phyloP scores from a whole-genome alignment of 2,797 vertebrate species.

The Hapalemur alaotrensis region DNA sequence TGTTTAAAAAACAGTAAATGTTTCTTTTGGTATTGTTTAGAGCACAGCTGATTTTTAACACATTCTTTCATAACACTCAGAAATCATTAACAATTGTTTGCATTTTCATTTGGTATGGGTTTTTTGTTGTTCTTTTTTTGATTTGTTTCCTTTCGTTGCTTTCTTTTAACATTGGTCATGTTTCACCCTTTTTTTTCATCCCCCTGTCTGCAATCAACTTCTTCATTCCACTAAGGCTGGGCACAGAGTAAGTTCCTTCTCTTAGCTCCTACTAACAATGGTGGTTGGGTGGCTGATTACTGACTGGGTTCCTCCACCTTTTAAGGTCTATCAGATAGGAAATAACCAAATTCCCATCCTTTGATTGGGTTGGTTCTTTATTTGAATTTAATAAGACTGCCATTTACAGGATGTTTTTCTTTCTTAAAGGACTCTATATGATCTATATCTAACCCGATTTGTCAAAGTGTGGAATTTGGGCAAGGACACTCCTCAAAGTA shows the following conservation, averaged over 20 bases:
- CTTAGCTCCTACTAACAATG: slow-evolving; percentile 84
- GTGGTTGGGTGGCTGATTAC: slow-evolving; percentile 80
- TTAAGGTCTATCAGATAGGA: slow-evolving; percentile 15
- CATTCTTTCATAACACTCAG: slow-evolving; percentile 84
- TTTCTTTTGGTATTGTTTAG: slow-evolving; percentile 62
- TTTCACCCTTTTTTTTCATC: slow-evolving; percentile 87
- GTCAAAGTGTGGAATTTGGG: slow-evolving; percentile 46
- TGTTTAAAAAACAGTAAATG: slow-evolving; percentile 34
- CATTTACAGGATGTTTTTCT: slow-evolving; percentile 44
- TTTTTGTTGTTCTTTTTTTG: slow-evolving; percentile 83
- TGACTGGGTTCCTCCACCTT: slow-evolving; percentile 53
- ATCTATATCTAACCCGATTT: slow-evolving; percentile 39
- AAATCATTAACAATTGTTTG: slow-evolving; percentile 87
- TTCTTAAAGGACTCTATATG: slow-evolving; percentile 37
- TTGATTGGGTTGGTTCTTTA: slow-evolving; percentile 54
- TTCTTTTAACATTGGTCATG: slow-evolving; percentile 90
- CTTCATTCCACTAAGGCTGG: slow-evolving; percentile 93
- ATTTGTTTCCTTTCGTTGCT: slow-evolving; percentile 83
- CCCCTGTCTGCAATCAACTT: slow-evolving; percentile 93
- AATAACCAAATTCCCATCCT: slow-evolving; percentile 53
- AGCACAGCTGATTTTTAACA: slow-evolving; percentile 78
- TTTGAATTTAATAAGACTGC: slow-evolving; percentile 58
- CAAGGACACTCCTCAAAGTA: not conserved
- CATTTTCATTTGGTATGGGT: slow-evolving; percentile 88
- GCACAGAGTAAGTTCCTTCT: slow-evolving; percentile 98